Percentiles rank a stretch among this genome's conserved stretches.
Conservation (phyloP, 1,140 invertebrate species). For the Nomia melanderi region DNA sequence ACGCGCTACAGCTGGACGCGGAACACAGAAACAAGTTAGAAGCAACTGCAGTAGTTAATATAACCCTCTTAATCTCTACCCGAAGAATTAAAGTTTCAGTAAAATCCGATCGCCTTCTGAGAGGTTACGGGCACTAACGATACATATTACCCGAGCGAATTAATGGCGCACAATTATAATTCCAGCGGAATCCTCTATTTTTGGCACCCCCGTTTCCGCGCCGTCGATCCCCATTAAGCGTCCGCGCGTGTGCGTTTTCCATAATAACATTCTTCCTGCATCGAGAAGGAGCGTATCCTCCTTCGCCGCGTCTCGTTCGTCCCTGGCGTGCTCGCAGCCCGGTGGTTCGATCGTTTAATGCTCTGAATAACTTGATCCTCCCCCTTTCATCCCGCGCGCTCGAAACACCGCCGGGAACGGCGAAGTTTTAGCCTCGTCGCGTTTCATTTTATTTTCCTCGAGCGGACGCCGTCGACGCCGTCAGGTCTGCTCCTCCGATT, state of each 20-base stretch:
- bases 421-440: not conserved
- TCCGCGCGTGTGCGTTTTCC: not conserved
- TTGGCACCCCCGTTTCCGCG: not conserved
- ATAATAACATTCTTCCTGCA: not conserved
- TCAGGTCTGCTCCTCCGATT: conserved; percentile 37
- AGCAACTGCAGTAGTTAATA: too few relatives aligned
- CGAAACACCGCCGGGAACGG: not conserved
- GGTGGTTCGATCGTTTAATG: conserved; percentile 9
- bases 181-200: not conserved
- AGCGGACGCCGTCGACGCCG: not conserved
- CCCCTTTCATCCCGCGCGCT: not conserved
- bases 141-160: not conserved
- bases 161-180: not conserved
- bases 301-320: not conserved
- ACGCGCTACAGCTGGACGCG: too few relatives aligned
- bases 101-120: too few relatives aligned
- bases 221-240: not conserved
- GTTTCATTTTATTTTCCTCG: conserved; percentile 14
- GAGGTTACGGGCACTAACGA: too few relatives aligned
- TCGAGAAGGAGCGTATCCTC: not conserved
- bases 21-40: too few relatives aligned
- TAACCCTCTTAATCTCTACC: too few relatives aligned
- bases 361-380: conserved; percentile 15
- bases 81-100: not conserved
- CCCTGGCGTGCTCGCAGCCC: not conserved